Conservation (phyloP, 1,140 invertebrate species). For the Bicyclus anynana region DNA sequence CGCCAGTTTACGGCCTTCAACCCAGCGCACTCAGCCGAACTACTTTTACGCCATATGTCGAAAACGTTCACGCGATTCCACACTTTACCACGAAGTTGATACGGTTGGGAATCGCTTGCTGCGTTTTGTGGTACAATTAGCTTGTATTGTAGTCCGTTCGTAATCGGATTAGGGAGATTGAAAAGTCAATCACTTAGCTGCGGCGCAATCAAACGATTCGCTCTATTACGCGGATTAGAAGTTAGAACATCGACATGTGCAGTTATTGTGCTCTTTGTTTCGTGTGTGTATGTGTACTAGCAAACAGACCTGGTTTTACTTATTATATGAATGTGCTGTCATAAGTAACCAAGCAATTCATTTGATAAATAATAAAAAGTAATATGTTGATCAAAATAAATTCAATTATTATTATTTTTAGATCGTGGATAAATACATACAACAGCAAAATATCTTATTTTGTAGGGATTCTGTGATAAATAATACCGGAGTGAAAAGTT, state of each 20-base stretch:
- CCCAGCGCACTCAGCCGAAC: constrained; percentile 16
- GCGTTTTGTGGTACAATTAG: constrained; percentile 21
- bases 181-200: constrained; percentile 74
- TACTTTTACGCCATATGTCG: constrained; percentile 26
- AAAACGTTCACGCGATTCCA: constrained; percentile 12
- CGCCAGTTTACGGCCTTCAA: constrained; percentile 37
- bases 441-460: too few relatives aligned
- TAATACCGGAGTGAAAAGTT: too few relatives aligned
- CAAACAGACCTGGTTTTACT: too few relatives aligned
- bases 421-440: too few relatives aligned
- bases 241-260: constrained; percentile 33
- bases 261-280: constrained; percentile 35
- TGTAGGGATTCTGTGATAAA: too few relatives aligned
- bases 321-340: too few relatives aligned
- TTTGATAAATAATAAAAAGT: constrained; percentile 11
- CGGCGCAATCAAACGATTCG: constrained; percentile 60
- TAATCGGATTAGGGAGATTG: constrained; percentile 73
- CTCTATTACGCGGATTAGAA: constrained; percentile 43
- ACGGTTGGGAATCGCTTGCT: constrained; percentile 24
- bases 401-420: too few relatives aligned
- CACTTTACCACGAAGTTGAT: constrained; percentile 6
- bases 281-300: constrained; percentile 7
- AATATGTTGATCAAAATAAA: too few relatives aligned
- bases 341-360: too few relatives aligned
- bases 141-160: constrained; percentile 33